These are phyloP conservation scores for Xiphophorus birchmanni DNA, from an alignment of 2,797 vertebrate species.

Conservation along the genomic window DNA sequence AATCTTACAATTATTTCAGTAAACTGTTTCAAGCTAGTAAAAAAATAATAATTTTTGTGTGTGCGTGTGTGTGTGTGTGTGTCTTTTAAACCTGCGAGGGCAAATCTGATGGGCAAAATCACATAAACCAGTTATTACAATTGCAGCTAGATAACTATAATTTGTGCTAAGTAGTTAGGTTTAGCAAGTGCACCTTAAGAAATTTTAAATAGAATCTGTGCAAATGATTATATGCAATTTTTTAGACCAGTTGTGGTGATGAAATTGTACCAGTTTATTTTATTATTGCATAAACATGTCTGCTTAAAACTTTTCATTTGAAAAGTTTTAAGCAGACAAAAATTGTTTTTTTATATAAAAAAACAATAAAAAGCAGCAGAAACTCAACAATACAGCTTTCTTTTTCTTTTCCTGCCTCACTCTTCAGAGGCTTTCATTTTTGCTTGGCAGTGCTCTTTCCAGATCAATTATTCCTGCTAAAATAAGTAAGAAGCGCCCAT, in stretches of 20 bases:
- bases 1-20: neutral
- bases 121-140: neutral
- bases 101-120: neutral
- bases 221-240: neutral
- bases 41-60: no score
- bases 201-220: neutral
- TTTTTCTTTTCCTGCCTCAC: constrained; percentile 8
- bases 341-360: no score
- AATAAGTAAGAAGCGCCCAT: constrained; percentile 76
- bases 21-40: neutral
- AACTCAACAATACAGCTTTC: constrained; percentile 27
- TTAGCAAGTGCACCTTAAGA: neutral
- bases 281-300: constrained; percentile 2
- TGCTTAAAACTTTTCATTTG: constrained; percentile 25
- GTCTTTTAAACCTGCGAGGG: neutral
- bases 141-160: neutral
- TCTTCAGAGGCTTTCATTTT: constrained; percentile 55
- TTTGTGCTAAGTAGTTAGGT: neutral
- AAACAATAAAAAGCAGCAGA: constrained; percentile 14
- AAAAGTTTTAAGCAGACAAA: no score
- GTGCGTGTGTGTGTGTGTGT: no score
- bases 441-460: constrained; percentile 67
- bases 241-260: neutral
- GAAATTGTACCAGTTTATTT: neutral
- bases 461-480: constrained; percentile 82